Conservation (phyloP, 2,797 vertebrate species). For the Tragopan temminckii region DNA sequence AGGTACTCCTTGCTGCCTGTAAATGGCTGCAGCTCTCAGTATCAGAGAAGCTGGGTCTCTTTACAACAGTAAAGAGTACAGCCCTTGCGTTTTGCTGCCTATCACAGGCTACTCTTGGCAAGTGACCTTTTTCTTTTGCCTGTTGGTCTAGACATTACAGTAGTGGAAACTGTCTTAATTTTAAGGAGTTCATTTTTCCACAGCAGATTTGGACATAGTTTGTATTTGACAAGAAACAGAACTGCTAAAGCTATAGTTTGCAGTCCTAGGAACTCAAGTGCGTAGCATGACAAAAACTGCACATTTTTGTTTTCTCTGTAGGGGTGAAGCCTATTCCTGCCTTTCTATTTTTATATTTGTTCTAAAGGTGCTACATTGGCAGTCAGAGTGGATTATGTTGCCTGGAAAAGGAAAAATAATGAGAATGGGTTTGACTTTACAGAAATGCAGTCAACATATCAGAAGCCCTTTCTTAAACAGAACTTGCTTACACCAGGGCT, state of each 20-base stretch:
- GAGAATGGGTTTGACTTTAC: constrained; percentile 16
- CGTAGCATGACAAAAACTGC: neutral
- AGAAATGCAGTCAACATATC: constrained; percentile 15
- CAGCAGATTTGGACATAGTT: neutral
- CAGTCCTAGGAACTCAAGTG: neutral
- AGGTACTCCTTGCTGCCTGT: neutral
- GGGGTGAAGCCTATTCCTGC: neutral
- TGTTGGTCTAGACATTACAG: constrained; percentile 60
- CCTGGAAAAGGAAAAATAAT: neutral
- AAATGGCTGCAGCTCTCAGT: neutral
- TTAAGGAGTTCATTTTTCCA: constrained; percentile 32
- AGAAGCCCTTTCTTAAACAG: constrained; percentile 19
- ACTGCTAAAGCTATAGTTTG: neutral
- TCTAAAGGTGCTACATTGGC: constrained; percentile 18
- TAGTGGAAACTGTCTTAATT: constrained; percentile 45
- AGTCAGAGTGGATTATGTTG: constrained; percentile 1
- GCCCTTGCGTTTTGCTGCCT: neutral
- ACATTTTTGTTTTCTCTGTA: neutral
- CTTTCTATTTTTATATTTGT: constrained; percentile 47
- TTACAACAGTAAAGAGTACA: neutral
- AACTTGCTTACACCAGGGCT: neutral
- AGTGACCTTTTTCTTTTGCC: constrained; percentile 2
- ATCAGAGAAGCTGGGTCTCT: neutral
- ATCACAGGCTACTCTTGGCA: constrained; percentile 46
- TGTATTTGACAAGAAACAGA: constrained; percentile 42